Evolutionary conservation across 2,888 invertebrate genomes (phyloP).

Genomic region (Azorinus chamasolen): DNA sequence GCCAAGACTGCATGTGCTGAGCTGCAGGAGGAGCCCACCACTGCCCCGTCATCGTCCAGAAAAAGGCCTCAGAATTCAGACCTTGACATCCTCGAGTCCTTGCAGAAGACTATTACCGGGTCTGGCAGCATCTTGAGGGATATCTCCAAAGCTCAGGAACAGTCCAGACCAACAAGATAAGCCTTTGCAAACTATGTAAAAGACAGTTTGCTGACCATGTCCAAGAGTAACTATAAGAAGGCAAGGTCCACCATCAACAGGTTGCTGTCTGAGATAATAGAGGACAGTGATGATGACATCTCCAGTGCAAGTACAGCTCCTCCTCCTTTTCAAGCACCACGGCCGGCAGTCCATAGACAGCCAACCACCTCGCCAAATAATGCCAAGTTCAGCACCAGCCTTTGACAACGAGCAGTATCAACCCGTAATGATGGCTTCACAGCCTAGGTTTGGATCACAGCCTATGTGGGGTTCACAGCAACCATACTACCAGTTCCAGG

Average conservation of each 20-base stretch:
- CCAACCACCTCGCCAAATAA: not conserved
- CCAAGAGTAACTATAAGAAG: constrained; percentile 9
- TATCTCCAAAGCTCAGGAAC: constrained; percentile 13
- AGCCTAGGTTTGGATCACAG: not conserved
- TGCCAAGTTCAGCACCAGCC: constrained; percentile 6
- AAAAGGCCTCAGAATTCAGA: constrained; percentile 2
- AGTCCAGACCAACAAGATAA: constrained; percentile 5
- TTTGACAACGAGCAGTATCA: constrained; percentile 13
- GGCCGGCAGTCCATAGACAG: constrained; percentile 3
- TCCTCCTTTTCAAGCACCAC: not conserved
- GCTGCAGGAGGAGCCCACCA: not conserved
- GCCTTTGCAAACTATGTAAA: constrained; percentile 22
- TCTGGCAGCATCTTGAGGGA: constrained; percentile 6
- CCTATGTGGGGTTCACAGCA: constrained; percentile 3
- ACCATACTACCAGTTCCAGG: constrained; percentile 4
- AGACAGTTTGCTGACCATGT: constrained; percentile 8
- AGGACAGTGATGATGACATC: constrained; percentile 11
- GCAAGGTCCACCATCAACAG: constrained; percentile 13
- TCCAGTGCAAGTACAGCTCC: no score
- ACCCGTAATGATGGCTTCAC: no score
- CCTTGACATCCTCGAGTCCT: not conserved
- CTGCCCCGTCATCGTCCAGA: not conserved
- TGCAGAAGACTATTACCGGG: constrained; percentile 10
- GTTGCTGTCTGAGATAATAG: constrained; percentile 16
- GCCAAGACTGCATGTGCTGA: constrained; percentile 21